phyloP scores from a whole-genome alignment of 2,888 invertebrate genomes.

The Calameuta filiformis region DNA sequence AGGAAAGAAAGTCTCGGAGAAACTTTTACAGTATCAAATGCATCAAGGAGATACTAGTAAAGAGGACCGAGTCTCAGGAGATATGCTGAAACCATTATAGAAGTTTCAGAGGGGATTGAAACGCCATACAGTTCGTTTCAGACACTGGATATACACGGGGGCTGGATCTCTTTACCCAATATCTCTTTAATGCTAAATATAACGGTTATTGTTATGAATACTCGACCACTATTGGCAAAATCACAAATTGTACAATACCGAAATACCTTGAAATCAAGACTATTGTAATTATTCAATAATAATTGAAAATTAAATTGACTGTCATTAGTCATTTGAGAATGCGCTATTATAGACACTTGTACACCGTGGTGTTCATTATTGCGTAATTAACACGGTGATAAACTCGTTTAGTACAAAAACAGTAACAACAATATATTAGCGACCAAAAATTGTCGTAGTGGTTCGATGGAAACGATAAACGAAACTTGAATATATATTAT shows the following conservation, averaged over 20 bases:
- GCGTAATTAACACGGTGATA: slow-evolving; percentile 21
- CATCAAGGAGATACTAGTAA: too few relatives aligned
- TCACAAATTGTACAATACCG: too few relatives aligned
- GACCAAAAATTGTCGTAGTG: neutral
- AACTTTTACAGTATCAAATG: too few relatives aligned
- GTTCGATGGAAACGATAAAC: neutral
- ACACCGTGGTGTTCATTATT: neutral
- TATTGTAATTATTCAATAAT: neutral
- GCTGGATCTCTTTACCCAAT: too few relatives aligned
- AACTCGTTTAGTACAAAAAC: slow-evolving; percentile 36
- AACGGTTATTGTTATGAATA: neutral
- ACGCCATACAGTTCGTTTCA: too few relatives aligned
- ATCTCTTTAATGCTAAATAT: too few relatives aligned
- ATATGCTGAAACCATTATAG: too few relatives aligned
- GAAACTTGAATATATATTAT: neutral
- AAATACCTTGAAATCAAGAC: too few relatives aligned
- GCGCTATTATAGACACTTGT: neutral
- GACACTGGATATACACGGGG: too few relatives aligned
- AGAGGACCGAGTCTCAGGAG: too few relatives aligned
- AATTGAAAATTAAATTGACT: neutral
- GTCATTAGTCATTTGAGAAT: neutral
- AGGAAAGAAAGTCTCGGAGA: too few relatives aligned
- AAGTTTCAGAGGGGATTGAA: too few relatives aligned
- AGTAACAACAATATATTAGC: slow-evolving; percentile 22
- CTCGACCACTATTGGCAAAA: neutral